Evolutionary conservation across 2,888 invertebrate species (phyloP), one percentile per base, ranked within the genome.

Genomic region (Micropterix aruncella): DNA sequence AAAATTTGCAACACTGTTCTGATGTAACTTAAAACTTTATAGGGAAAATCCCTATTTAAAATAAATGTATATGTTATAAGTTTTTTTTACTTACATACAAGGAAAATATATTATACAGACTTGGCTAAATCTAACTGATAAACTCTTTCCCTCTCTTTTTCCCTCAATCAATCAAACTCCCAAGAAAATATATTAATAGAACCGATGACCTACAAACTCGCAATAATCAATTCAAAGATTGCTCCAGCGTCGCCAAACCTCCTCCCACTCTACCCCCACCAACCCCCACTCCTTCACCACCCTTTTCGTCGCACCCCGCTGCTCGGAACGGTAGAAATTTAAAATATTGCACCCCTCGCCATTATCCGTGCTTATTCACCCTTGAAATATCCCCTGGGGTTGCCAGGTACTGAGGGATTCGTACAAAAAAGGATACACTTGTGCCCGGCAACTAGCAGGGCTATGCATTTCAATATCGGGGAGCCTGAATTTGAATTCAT

Each of bases 281-380:
- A n/a, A 5, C 27, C 27, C 40, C 3, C 7, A 3, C 16, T 3
- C 16, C 7, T 12, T 17, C 16, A 12, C 40, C 40, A 17, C 16
- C n/a, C n/a, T n/a, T n/a, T n/a, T n/a, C n/a, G 15, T 3, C 40
- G 16, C 17, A 12, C 17, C 16, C 18, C 18, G 40, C 15, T 9
- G 18, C 5, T 18, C 40, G 17, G 2, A 3, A 9, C 18, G 3
- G 17, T 16, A 69, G 69, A 69, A 70, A 70, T 70, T 70, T 70
- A 69, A 70, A 71, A 71, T 70, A 70, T 70, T 69, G 68, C 70
- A 70, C 70, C 69, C 69, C 68, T 70, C 69, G 67, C 70, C 66
- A 70, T 71, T 70, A 70, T 70, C 63, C 67, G 62, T 65, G 70
- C 69, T 70, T 69, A 69, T 69, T 69, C 71, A 70, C 70, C 70